These are phyloP conservation scores for Garra rufa DNA, from an alignment of 2,113 vertebrate genomes.

Conservation along the genomic window DNA sequence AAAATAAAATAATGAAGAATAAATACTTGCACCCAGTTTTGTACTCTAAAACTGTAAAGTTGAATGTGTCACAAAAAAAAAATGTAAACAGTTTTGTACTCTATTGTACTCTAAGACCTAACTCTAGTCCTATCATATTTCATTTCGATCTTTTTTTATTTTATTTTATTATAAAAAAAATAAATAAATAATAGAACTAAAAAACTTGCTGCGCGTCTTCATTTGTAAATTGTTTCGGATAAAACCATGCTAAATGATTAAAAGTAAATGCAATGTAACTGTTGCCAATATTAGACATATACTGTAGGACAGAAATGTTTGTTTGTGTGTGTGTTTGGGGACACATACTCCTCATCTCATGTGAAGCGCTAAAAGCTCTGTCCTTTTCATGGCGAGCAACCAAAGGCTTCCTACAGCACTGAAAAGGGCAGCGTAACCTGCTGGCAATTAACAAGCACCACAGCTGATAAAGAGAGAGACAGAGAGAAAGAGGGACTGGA, in stretches of 20 bases:
- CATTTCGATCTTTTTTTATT: too few relatives aligned
- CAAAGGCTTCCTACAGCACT: constrained; percentile 22
- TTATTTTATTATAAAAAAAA: too few relatives aligned
- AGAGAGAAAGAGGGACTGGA: not conserved
- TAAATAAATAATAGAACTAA: too few relatives aligned
- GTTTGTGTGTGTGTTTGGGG: not conserved
- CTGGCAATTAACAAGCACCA: constrained; percentile 23
- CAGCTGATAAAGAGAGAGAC: not conserved
- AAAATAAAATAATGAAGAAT: too few relatives aligned
- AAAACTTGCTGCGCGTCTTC: too few relatives aligned
- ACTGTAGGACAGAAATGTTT: not conserved
- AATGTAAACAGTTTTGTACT: too few relatives aligned
- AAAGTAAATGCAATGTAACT: not conserved
- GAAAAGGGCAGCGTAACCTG: constrained; percentile 37
- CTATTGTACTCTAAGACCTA: too few relatives aligned
- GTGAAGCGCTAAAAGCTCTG: constrained; percentile 9
- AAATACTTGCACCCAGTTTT: too few relatives aligned
- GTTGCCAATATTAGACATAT: not conserved
- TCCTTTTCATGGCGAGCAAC: constrained; percentile 9
- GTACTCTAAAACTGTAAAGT: too few relatives aligned
- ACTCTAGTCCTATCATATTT: too few relatives aligned
- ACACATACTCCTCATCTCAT: constrained; percentile 22
- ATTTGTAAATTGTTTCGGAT: too few relatives aligned
- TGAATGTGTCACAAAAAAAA: too few relatives aligned
- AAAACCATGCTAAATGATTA: not conserved